Evolutionary conservation across 2,113 vertebrate species (phyloP).

Genomic region (Sinocyclocheilus anshuiensis): DNA sequence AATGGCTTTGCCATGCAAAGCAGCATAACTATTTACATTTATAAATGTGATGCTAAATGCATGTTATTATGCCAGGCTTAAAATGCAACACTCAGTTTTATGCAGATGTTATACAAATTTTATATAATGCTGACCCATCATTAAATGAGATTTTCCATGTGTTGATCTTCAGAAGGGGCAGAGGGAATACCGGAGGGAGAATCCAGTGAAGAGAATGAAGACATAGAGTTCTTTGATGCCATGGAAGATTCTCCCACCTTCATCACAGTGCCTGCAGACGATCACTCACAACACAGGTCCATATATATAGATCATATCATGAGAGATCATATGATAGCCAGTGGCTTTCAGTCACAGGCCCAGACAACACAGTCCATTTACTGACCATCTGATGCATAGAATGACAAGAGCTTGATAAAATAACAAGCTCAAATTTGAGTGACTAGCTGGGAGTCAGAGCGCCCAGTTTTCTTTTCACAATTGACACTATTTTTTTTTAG

Average conservation of each 20-base stretch:
- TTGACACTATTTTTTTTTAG: background rate
- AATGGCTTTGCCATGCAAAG: background rate
- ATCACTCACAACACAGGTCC: constrained; percentile 84
- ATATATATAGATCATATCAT: background rate
- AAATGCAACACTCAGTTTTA: background rate
- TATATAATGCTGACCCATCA: background rate
- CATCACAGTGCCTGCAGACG: constrained; percentile 86
- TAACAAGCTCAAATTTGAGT: background rate
- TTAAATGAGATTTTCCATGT: background rate
- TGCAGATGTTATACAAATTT: background rate
- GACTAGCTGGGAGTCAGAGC: background rate
- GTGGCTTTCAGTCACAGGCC: background rate
- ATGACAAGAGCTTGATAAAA: background rate
- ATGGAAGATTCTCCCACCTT: constrained; percentile 93
- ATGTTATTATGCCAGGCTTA: background rate
- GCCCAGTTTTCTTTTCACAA: background rate
- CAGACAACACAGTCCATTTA: background rate
- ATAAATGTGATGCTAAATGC: background rate
- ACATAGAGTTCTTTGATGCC: constrained; percentile 94
- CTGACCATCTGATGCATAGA: background rate
- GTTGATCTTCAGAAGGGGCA: constrained; percentile 65
- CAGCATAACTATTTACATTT: background rate
- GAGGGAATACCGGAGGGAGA: constrained; percentile 81
- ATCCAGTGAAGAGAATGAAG: constrained; percentile 94
- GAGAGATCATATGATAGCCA: background rate